phyloP scores from a whole-genome alignment of 2,797 vertebrate species.

The Botia kubotai region DNA sequence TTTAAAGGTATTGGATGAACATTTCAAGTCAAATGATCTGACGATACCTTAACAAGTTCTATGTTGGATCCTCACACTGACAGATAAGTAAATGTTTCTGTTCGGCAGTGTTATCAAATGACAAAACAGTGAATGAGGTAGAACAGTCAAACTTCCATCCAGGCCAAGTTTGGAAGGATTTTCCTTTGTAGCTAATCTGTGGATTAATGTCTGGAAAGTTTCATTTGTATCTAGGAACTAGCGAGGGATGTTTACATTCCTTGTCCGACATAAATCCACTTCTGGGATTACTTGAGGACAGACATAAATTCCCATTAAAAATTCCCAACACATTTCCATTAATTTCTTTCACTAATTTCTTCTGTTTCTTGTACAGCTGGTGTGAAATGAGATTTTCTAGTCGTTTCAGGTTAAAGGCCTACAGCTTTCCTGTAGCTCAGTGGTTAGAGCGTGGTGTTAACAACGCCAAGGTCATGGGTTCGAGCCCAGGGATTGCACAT shows the following conservation, averaged over 20 bases:
- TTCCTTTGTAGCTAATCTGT: slow-evolving; percentile 65
- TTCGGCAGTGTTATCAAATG: not conserved
- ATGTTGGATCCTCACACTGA: not conserved
- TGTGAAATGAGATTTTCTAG: too few relatives aligned
- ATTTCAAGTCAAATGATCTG: not conserved
- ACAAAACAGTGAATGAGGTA: slow-evolving; percentile 2
- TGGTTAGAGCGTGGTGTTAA: too few relatives aligned
- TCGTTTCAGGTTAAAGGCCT: too few relatives aligned
- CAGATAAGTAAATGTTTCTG: slow-evolving; percentile 24
- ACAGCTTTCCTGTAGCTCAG: too few relatives aligned
- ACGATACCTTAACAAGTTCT: not conserved
- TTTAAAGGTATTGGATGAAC: too few relatives aligned
- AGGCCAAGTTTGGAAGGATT: slow-evolving; percentile 60
- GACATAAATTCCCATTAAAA: not conserved
- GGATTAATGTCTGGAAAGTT: slow-evolving; percentile 78
- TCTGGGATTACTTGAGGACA: not conserved
- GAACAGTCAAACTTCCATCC: not conserved
- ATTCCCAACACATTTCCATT: not conserved
- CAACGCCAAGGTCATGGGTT: too few relatives aligned
- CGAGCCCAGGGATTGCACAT: too few relatives aligned
- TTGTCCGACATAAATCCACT: slow-evolving; percentile 64
- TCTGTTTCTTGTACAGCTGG: not conserved
- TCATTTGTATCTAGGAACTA: slow-evolving; percentile 69
- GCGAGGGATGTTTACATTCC: slow-evolving; percentile 62
- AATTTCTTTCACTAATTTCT: too few relatives aligned